phyloP scores from a whole-genome alignment of 2,888 invertebrate species.

The Erebia epiphron region DNA sequence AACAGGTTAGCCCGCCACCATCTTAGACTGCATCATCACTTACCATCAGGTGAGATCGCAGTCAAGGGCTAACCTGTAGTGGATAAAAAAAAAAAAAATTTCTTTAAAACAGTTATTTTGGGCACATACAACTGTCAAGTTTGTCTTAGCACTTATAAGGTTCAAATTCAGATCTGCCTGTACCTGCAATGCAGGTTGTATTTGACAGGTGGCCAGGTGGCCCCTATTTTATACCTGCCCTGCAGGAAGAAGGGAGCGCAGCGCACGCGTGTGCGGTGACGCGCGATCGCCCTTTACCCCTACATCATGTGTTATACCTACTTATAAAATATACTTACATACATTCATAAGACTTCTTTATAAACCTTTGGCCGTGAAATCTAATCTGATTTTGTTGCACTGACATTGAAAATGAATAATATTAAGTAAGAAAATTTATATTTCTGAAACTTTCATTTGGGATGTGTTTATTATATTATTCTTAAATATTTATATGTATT shows the following conservation, averaged over 20 bases:
- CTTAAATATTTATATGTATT: too few species aligned
- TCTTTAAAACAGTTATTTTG: not conserved
- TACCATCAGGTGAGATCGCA: too few species aligned
- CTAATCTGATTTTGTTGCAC: slow-evolving; percentile 21
- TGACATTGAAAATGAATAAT: slow-evolving; percentile 7
- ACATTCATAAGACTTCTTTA: slow-evolving; percentile 35
- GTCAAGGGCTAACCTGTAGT: too few species aligned
- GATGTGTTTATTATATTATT: too few species aligned
- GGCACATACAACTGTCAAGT: not conserved
- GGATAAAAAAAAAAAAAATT: too few species aligned
- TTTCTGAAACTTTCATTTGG: too few species aligned
- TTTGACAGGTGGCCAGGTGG: slow-evolving; percentile 13
- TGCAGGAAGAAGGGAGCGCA: slow-evolving; percentile 3
- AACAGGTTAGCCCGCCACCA: too few species aligned
- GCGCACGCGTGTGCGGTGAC: slow-evolving; percentile 2
- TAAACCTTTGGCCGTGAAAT: slow-evolving; percentile 29
- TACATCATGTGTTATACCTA: not conserved
- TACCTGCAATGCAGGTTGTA: not conserved
- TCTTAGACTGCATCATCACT: too few species aligned
- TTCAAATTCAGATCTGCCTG: not conserved
- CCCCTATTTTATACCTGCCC: slow-evolving; percentile 5
- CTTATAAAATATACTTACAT: not conserved
- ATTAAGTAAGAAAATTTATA: too few species aligned
- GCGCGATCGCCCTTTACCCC: slow-evolving; percentile 8
- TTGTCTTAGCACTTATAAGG: not conserved